Base-by-base conservation (phyloP, 2,113 vertebrate species). In the Vidua macroura region DNA sequence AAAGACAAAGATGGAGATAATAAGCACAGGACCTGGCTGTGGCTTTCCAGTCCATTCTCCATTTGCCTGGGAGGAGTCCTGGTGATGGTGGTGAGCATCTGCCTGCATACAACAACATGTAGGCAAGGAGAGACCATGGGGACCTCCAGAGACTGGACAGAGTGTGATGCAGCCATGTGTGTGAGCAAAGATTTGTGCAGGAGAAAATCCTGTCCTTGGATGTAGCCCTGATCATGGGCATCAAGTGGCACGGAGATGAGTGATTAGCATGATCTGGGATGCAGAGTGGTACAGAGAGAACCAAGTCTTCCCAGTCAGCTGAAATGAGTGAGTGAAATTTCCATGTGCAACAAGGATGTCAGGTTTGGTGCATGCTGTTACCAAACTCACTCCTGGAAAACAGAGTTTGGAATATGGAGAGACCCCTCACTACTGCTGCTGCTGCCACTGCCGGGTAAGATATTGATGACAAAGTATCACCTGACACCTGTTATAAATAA, bases 401-500 rank as follows among this genome's bases (percentile, higher is more conserved):
- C 16, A 46, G 85, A 41, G 59, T 48, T 15, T 74, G 92, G 85
- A 35, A 11, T 24, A 55, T 19, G 68, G 72, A 1, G 6, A 81
- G 86, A 93, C 88, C 86, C 80, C 59, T 90, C 8, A 3, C 59
- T 88, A 63, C 82, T 88, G 21, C 87, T 75, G 87, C 83, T 58
- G 49, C 56, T 13, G 19, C 31, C 49, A 6, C 91, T 78, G 81
- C 81, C 1, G 46, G 92, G 27, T 90, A 75, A 77, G 80, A 63
- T 93, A 94, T 93, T 22, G 18, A 88, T 92, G 95, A 88, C 91
- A 88, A 94, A 96, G 92, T 95, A 51, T 78, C 7, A 2, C 90
- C 90, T 93, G 92, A 94, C 92, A 92, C 94, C 94, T 90, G 95
- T 94, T 95, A 93, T 90, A 95, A 95, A 95, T 96, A 96, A 96